Evolutionary conservation across 2,113 vertebrate genomes (phyloP).

Genomic region (Semnornis frantzii): DNA sequence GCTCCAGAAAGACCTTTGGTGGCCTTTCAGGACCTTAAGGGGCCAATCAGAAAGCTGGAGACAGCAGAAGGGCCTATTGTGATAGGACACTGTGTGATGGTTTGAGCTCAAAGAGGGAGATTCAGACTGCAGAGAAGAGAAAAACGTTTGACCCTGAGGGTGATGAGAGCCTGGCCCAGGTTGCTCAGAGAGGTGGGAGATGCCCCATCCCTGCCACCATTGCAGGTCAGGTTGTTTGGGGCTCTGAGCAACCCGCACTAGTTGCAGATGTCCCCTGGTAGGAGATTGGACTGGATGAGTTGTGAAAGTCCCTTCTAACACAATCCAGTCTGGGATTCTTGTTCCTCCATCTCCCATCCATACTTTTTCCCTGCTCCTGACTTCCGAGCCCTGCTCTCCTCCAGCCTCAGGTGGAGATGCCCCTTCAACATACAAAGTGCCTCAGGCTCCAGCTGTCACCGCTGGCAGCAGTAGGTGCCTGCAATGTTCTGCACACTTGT

Average conservation of each 20-base stretch:
- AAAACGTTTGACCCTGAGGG: background rate
- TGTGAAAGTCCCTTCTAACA: too few species aligned
- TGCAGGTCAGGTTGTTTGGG: background rate
- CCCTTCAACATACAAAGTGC: background rate
- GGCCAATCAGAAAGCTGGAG: background rate
- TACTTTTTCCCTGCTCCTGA: background rate
- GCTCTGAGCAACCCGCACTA: background rate
- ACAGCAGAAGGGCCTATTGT: background rate
- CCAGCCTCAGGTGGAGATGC: background rate
- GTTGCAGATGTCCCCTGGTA: background rate
- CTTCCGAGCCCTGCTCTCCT: background rate
- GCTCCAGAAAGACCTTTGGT: background rate
- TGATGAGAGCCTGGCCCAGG: background rate
- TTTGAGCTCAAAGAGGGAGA: background rate
- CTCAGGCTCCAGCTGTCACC: background rate
- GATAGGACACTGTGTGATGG: background rate
- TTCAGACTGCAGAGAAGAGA: background rate
- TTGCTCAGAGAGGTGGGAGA: background rate
- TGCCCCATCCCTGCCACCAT: background rate
- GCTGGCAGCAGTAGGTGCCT: fast-evolving
- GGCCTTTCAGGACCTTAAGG: background rate
- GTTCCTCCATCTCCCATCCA: background rate
- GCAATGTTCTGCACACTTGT: fast-evolving
- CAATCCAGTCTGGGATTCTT: background rate
- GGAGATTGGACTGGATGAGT: background rate